Percentiles rank a stretch among this genome's conserved stretches.
Evolutionary conservation across 2,888 invertebrate genomes (phyloP).

Genomic region (Campoplex nolae): DNA sequence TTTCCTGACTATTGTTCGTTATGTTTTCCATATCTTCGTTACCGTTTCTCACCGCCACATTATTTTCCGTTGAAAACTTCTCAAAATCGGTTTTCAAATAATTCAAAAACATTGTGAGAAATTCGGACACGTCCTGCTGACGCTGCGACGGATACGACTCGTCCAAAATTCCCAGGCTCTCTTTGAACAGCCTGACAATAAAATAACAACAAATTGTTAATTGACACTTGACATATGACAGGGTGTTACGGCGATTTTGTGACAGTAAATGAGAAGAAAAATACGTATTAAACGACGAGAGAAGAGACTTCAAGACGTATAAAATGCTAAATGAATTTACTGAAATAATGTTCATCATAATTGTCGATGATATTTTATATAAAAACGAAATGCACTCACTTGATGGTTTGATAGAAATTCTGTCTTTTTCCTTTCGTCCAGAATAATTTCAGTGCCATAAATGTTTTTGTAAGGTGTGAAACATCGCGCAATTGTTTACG

Average conservation of each 20-base stretch:
- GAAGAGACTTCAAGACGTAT: neutral
- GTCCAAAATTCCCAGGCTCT: slow-evolving; percentile 75
- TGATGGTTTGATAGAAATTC: slow-evolving; percentile 73
- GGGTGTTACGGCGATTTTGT: neutral
- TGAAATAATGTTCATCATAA: neutral
- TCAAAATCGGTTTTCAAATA: slow-evolving; percentile 78
- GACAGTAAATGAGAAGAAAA: neutral
- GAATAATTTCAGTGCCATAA: slow-evolving; percentile 73
- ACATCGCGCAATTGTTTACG: slow-evolving; percentile 67
- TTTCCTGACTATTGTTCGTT: slow-evolving; percentile 72
- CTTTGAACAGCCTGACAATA: slow-evolving; percentile 73
- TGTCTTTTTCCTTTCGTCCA: slow-evolving; percentile 76
- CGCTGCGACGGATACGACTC: slow-evolving; percentile 78
- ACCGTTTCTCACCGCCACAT: slow-evolving; percentile 51
- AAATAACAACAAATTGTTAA: slow-evolving; percentile 5
- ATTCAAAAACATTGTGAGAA: slow-evolving; percentile 79
- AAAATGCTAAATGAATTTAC: neutral
- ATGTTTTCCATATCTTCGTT: slow-evolving; percentile 75
- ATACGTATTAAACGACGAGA: neutral
- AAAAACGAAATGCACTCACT: slow-evolving; percentile 68
- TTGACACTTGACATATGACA: slow-evolving; percentile 33
- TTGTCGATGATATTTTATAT: neutral
- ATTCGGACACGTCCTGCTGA: slow-evolving; percentile 81
- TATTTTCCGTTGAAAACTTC: slow-evolving; percentile 52
- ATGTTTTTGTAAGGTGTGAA: slow-evolving; percentile 73